Base-by-base conservation (phyloP, 2,113 vertebrate genomes). In the Corydoras maculifer region DNA sequence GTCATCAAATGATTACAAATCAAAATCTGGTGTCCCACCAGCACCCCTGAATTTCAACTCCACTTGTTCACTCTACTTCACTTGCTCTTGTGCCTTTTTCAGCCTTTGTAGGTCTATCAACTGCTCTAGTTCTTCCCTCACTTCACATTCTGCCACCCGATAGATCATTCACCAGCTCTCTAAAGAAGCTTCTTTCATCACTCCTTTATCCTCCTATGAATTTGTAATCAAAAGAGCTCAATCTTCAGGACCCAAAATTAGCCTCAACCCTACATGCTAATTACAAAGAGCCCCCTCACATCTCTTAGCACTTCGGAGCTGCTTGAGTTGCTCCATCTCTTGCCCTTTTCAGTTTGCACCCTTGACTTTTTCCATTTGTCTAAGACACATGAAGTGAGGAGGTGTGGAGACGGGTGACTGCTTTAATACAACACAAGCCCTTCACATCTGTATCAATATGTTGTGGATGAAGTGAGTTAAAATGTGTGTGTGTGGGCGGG, bases 211-310 rank as follows among this genome's bases (percentile, higher is more conserved):
- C 60, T 60, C 77, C 68, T 73, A 73, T 74, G 68, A 81, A 84
- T 83, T 79, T 76, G 71, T 81, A 79, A 86, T 86, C 78, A 74
- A 82, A 81, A 79, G 48, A 74, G 76, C 77, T 82, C 69, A 18
- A 78, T 81, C 80, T 78, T 64, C 29, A 72, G 77, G 64, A 9
- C 13, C 76, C 77, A 81, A 84, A 85, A 81, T 82, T 80, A 80
- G 57, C 79, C 64, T 49, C 59, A 62, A 73, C 58, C 9, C 25
- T 13, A 35, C 9, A 66, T 71, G 66, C 51, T 74, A 63, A 71
- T 49, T 62, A 65, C 68, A 77, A 72, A 65, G 65, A 35, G 32
- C 18, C 51, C 58, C 18, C 59, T 70, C 55, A 66, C 60, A 70
- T 74, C 66, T 67, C 25, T 13, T 29, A 48, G 30, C 60, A 65